Base-by-base conservation (phyloP, 2,113 vertebrate species). In the Chaetorhynchus papuensis region DNA sequence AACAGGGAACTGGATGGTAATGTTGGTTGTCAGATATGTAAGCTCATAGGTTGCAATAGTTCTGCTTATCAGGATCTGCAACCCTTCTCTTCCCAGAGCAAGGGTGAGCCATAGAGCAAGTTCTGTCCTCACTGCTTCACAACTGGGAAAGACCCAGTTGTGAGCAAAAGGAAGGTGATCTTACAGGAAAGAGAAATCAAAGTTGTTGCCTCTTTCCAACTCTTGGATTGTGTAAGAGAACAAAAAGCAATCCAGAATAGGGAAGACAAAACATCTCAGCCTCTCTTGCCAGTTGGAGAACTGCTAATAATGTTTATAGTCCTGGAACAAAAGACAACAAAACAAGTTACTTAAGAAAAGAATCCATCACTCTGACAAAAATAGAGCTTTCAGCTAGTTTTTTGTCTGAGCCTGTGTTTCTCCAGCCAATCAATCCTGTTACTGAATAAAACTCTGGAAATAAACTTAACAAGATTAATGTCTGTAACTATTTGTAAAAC, bases 401-500 rank as follows among this genome's bases (percentile, higher is more conserved):
- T 94, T 76, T 85, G 53, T 83, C 56, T 92, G 53, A 93, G 93
- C 57, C 66, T 83, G 45, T 84, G 68, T 94, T 96, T 90, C 92
- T 94, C 42, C 56, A 95, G 61, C 90, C 94, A 95, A 79, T 97
- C 93, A 93, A 92, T 97, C 95, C 94, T 92, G 80, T 97, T 97
- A 96, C 77, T 80, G 93, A 97, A 96, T 95, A 96, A 94, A 97
- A 95, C 90, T 95, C 90, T 96, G 52, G 65, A 97, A 97, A 95
- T 96, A 70, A 96, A 92, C 69, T 93, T 97, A 97, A 97, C 83
- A 93, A 97, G 94, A 97, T 97, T 97, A 97, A 96, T 95, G 96
- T 94, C 96, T 96, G 92, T 97, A 97, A 95, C 97, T 97, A 96
- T 97, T 97, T 96, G 90, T 96, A 96, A 96, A 96, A 96, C 91